Evolutionary conservation across 2,888 invertebrate genomes (phyloP).

Genomic region (Sminthurides aquaticus): DNA sequence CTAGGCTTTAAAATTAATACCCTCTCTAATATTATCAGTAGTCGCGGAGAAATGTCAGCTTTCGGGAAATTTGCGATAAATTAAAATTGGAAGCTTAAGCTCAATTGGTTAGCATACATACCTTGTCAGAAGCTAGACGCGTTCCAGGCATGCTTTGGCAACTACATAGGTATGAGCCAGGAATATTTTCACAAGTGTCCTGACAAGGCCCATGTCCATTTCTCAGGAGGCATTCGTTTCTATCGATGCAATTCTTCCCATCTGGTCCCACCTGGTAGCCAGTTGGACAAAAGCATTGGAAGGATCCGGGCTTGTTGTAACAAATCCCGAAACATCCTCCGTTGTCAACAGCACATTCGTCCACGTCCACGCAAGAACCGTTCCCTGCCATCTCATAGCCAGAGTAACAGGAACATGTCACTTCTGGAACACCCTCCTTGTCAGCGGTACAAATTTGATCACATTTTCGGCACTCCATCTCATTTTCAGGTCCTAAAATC

Average conservation of each 20-base stretch:
- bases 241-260: constrained; percentile 46
- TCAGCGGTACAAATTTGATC: constrained; percentile 43
- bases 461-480: constrained; percentile 41
- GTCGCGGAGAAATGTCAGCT: no score
- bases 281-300: constrained; percentile 49
- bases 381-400: constrained; percentile 38
- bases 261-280: constrained; percentile 48
- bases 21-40: no score
- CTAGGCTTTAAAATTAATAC: no score
- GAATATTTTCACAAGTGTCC: constrained; percentile 55
- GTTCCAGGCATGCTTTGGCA: constrained; percentile 57
- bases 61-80: no score
- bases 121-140: constrained; percentile 52
- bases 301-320: constrained; percentile 54
- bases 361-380: constrained; percentile 46
- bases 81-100: no score
- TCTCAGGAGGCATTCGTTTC: constrained; percentile 57
- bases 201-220: constrained; percentile 61
- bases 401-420: constrained; percentile 41
- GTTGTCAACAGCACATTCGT: constrained; percentile 55
- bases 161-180: constrained; percentile 55
- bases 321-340: constrained; percentile 61
- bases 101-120: no score
- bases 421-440: constrained; percentile 22
- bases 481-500: constrained; percentile 22